Conservation (phyloP, 30 jellyfish, hydroid and myxozoan genomes). For the Sanderia malayensis region DNA sequence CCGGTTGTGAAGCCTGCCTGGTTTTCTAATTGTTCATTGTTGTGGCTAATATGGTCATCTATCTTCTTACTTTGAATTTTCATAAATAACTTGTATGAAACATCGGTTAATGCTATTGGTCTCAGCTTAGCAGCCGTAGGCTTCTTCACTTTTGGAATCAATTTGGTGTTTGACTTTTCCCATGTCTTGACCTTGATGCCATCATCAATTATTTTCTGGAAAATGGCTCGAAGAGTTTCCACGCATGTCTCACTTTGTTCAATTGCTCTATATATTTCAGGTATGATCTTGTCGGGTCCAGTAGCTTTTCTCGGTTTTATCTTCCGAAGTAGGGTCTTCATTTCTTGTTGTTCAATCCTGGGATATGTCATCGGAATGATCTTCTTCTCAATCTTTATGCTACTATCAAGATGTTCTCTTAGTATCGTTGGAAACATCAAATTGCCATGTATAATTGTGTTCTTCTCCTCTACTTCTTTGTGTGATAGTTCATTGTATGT, state of each 20-base stretch:
- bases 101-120: not conserved
- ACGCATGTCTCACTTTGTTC: not conserved
- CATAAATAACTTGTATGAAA: not conserved
- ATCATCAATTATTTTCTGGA: not conserved
- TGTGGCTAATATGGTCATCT: not conserved
- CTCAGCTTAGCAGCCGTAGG: not conserved
- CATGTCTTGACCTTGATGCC: not conserved
- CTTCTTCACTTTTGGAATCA: no score
- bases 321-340: not conserved
- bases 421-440: not conserved
- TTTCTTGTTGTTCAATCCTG: not conserved
- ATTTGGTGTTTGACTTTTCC: not conserved
- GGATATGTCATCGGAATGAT: not conserved
- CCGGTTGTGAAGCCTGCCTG: not conserved
- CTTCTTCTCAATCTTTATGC: not conserved
- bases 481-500: no score
- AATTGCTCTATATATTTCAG: not conserved
- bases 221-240: not conserved
- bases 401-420: not conserved
- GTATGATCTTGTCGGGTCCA: constrained; percentile 11
- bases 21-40: not conserved
- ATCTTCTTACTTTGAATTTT: no score
- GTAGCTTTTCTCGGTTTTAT: not conserved
- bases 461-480: not conserved
- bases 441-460: not conserved